Percentiles rank a stretch among this genome's conserved stretches.
phyloP scores from a whole-genome alignment of 1,140 invertebrate genomes.

The Monomorium pharaonis region DNA sequence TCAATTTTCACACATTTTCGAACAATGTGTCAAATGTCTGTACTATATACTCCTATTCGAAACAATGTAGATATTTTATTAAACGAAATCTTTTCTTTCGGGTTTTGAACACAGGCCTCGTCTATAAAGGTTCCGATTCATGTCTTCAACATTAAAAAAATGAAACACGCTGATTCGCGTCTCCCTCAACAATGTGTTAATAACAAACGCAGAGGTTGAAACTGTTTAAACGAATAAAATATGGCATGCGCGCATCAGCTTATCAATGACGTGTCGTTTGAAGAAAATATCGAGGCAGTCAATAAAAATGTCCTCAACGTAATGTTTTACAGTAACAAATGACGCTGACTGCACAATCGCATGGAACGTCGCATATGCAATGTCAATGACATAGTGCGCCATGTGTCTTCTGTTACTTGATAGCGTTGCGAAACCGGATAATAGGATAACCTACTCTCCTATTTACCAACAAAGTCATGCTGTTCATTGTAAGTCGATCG shows the following conservation, averaged over 20 bases:
- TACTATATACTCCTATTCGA: too few relatives aligned
- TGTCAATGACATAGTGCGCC: conserved; percentile 39
- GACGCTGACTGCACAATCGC: conserved; percentile 24
- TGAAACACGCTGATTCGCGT: too few relatives aligned
- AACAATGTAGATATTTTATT: too few relatives aligned
- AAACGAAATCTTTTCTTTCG: too few relatives aligned
- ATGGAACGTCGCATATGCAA: not conserved
- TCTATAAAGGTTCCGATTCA: too few relatives aligned
- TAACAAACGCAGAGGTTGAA: not conserved
- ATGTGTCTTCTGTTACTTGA: conserved; percentile 40
- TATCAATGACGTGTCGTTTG: not conserved
- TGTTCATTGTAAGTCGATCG: conserved; percentile 50
- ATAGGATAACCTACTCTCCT: conserved; percentile 39
- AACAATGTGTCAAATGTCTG: too few relatives aligned
- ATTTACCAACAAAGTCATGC: conserved; percentile 44
- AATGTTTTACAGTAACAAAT: not conserved
- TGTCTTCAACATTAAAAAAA: too few relatives aligned
- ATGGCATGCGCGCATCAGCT: not conserved
- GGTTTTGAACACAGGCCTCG: too few relatives aligned
- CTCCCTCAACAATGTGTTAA: not conserved
- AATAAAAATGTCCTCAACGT: conserved; percentile 19
- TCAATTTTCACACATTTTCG: too few relatives aligned
- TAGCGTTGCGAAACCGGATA: conserved; percentile 44
- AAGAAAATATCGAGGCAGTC: not conserved
- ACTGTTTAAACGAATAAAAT: not conserved